Percentiles rank a stretch among this genome's conserved stretches.
These are phyloP conservation scores for Thymelicus sylvestris DNA, from an alignment of 2,888 invertebrate genomes.

Conservation along the genomic window DNA sequence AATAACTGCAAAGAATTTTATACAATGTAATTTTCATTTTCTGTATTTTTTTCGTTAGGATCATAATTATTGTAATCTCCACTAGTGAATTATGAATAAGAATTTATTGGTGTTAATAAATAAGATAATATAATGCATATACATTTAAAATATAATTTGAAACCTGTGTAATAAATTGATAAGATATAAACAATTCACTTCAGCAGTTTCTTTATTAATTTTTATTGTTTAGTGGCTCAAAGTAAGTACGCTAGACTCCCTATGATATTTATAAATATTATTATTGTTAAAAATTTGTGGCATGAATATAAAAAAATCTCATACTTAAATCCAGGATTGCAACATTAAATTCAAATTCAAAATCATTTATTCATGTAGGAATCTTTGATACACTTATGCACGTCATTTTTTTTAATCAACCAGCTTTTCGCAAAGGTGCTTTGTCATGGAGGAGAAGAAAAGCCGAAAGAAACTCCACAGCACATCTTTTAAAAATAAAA, in stretches of 20 bases:
- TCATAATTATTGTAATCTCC: constrained; percentile 20
- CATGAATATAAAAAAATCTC: no score
- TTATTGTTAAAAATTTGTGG: no score
- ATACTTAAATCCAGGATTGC: no score
- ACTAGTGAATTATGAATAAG: constrained; percentile 23
- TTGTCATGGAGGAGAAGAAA: no score
- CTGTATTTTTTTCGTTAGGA: not conserved
- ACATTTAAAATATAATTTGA: constrained; percentile 12
- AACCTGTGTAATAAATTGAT: constrained; percentile 3
- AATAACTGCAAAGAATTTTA: not conserved
- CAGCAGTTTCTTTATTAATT: not conserved
- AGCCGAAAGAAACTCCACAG: no score
- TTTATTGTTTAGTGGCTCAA: not conserved
- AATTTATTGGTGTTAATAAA: constrained; percentile 24
- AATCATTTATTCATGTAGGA: no score
- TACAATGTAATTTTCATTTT: not conserved
- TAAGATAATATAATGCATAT: constrained; percentile 3
- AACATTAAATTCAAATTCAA: no score
- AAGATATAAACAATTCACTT: not conserved
- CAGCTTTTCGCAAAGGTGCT: no score
- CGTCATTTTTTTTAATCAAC: no score
- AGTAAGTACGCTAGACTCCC: constrained; percentile 1
- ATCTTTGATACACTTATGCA: no score
- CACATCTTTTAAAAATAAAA: no score
- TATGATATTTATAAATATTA: no score